phyloP scores from a whole-genome alignment of 1,140 invertebrate genomes.

The Hydropsyche tenuis region DNA sequence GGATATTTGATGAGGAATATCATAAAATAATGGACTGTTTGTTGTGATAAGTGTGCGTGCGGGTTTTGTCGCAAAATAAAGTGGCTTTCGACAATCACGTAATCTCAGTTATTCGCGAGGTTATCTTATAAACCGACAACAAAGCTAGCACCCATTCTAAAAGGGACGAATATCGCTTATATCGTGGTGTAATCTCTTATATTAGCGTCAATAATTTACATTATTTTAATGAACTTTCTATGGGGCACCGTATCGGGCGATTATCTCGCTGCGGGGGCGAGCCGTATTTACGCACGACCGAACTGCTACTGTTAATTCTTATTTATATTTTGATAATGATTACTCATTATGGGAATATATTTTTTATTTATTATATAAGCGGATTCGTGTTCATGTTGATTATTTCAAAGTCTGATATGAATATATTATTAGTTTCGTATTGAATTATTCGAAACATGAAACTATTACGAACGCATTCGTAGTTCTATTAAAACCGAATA shows the following conservation, averaged over 20 bases:
- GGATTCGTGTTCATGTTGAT: no score
- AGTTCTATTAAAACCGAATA: no score
- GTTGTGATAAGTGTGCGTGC: no score
- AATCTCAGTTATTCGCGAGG: conserved; percentile 18
- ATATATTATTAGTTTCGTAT: no score
- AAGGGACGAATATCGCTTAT: conserved; percentile 8
- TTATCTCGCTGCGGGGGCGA: not conserved
- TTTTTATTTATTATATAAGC: no score
- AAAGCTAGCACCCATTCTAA: conserved; percentile 8
- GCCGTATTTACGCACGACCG: no score
- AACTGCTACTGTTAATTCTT: not conserved
- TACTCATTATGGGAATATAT: no score
- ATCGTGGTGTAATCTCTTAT: conserved; percentile 31
- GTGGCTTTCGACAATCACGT: conserved; percentile 6
- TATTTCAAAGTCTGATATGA: no score
- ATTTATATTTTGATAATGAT: not conserved
- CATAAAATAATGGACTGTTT: no score
- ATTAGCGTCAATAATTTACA: conserved; percentile 34
- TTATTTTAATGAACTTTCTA: conserved; percentile 33
- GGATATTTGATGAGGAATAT: no score
- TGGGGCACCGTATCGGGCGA: not conserved
- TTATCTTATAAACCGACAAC: conserved; percentile 16
- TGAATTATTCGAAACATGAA: no score
- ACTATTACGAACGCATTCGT: no score
- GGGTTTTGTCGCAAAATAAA: not conserved